Percentiles rank a stretch among this genome's conserved stretches.
Evolutionary conservation across 2,113 vertebrate species (phyloP).

Genomic region (Pluvialis apricaria): DNA sequence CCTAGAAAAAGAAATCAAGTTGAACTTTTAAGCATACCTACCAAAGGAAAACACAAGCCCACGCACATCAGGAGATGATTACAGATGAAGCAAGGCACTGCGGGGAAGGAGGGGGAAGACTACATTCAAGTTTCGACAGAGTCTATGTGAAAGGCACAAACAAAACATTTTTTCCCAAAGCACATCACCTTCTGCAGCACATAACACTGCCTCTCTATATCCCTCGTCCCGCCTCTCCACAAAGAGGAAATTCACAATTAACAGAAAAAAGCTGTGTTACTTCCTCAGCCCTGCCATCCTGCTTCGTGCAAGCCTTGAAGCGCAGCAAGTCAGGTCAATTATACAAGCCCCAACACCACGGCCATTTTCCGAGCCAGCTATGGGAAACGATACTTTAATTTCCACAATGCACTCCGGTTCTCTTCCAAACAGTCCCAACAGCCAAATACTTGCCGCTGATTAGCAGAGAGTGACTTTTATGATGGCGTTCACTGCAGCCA

Average conservation of each 20-base stretch:
- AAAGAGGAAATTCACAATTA: neutral
- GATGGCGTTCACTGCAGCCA: neutral
- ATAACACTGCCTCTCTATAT: neutral
- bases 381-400: fast-evolving
- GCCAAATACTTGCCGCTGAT: neutral
- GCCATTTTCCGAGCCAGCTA: neutral
- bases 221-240: fast-evolving
- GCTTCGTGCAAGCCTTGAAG: neutral
- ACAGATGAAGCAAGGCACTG: neutral
- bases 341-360: fast-evolving
- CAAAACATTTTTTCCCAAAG: neutral
- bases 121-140: neutral
- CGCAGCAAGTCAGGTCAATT: neutral
- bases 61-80: neutral
- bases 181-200: neutral
- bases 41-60: neutral
- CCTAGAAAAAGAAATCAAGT: neutral
- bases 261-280: neutral
- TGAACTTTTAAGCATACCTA: neutral
- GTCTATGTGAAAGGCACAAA: neutral
- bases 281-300: neutral
- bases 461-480: neutral
- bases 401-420: neutral
- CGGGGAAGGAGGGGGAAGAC: neutral
- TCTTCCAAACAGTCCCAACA: neutral